Base-by-base conservation (phyloP, 2,113 vertebrate genomes). In the Jacana jacana region DNA sequence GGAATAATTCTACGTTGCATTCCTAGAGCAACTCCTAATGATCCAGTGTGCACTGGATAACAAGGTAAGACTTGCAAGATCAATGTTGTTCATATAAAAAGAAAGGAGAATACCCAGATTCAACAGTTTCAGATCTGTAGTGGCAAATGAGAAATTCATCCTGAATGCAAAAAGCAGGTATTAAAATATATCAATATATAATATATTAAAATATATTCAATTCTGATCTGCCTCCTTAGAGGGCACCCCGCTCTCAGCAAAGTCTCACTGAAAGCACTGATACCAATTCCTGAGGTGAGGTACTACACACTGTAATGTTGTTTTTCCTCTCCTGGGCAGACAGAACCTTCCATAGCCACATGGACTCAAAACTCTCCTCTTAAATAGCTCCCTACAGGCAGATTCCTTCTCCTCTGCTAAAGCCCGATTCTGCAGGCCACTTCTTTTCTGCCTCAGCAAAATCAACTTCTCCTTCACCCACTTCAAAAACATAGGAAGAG, bases 291-390 rank as follows among this genome's bases (percentile, higher is more conserved):
- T 42, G 40, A 75, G 28, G 40, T 58, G 52, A 69, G 6, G 11
- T 42, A 25, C n/a, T 24, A 19, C 9, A 19, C 0, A 0, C 31
- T 5, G 30, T 12, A 49, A 61, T 7, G 6, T 0, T 30, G 40
- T 17, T 80, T 58, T 70, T 78, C 46, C 39, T 70, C 28, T 58
- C 49, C 17, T 15, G n/a, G 54, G 54, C 31, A 70, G 58, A 39
- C 2, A 6, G 61, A 58, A 63, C 40, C 13, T 77, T 22, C 17
- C 27, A 15, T 5, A 66, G 46, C 4, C 18, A 42, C 51, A n/a
- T 31, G 16, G 4, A 42, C 8, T 19, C 81, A 35, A 60, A 93
- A 52, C 7, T 33, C 33, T n/a, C 1, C 1, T 30, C 44, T 54
- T 40, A 33, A 75, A 30, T 2, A 37, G 16, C 42, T 52, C 28